These are phyloP conservation scores for Cephonodes hylas DNA, from an alignment of 2,888 invertebrate species.

Conservation along the genomic window DNA sequence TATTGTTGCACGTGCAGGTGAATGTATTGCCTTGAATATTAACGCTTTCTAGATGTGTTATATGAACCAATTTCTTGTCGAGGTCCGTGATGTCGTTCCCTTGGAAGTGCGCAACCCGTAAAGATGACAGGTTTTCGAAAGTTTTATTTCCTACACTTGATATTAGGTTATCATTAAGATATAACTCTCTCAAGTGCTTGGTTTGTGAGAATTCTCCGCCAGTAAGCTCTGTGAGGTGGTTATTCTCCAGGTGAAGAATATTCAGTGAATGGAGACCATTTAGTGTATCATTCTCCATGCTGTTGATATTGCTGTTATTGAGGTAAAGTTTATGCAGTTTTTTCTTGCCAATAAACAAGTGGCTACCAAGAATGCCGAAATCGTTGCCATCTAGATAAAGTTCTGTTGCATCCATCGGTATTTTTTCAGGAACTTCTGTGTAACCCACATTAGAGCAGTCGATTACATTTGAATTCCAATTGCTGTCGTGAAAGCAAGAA, in stretches of 20 bases:
- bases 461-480: conserved; percentile 91
- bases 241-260: conserved; percentile 89
- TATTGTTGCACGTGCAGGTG: conserved; percentile 88
- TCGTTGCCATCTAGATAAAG: conserved; percentile 92
- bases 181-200: conserved; percentile 87
- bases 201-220: conserved; percentile 91
- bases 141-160: conserved; percentile 86
- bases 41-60: conserved; percentile 82
- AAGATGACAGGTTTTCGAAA: conserved; percentile 85
- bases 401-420: conserved; percentile 94
- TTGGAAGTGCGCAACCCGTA: conserved; percentile 87
- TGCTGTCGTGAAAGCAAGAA: conserved; percentile 91
- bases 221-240: conserved; percentile 85
- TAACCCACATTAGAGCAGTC: conserved; percentile 89
- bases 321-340: conserved; percentile 88
- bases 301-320: conserved; percentile 87
- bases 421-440: conserved; percentile 86
- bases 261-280: conserved; percentile 88
- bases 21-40: conserved; percentile 88
- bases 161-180: conserved; percentile 90
- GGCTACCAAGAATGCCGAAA: conserved; percentile 87
- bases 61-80: conserved; percentile 83
- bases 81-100: conserved; percentile 88
- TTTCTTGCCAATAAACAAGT: conserved; percentile 92
- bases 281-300: conserved; percentile 88